phyloP scores from a whole-genome alignment of 2,888 invertebrate species.

The Tinea pellionella region DNA sequence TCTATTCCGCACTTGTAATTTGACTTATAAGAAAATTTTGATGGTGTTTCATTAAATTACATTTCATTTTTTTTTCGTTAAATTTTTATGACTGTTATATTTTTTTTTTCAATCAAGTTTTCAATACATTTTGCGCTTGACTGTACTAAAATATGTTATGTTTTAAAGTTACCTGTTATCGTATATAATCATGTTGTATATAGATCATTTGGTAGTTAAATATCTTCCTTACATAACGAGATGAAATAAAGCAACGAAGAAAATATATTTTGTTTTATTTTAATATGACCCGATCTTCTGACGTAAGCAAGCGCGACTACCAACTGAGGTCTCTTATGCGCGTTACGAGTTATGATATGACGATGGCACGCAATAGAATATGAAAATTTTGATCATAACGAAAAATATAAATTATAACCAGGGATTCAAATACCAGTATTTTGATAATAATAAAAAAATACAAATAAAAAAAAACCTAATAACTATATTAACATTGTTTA shows the following conservation, averaged over 20 bases:
- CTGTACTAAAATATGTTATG: background rate
- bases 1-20: background rate
- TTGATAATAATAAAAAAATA: too few relatives aligned
- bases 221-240: slow-evolving; percentile 9
- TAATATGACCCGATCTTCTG: background rate
- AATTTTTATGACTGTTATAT: background rate
- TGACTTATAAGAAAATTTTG: background rate
- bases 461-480: too few relatives aligned
- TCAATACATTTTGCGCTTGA: too few relatives aligned
- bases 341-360: too few relatives aligned
- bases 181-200: background rate
- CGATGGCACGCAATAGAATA: too few relatives aligned
- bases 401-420: too few relatives aligned
- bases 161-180: background rate
- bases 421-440: too few relatives aligned
- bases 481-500: too few relatives aligned
- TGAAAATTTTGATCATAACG: too few relatives aligned
- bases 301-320: too few relatives aligned
- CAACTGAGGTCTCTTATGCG: too few relatives aligned
- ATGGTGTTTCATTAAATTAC: background rate
- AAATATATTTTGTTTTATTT: slow-evolving; percentile 3
- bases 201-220: slow-evolving; percentile 2
- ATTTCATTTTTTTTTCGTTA: background rate
- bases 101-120: too few relatives aligned
- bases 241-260: slow-evolving; percentile 8